Base-by-base conservation (phyloP, 2,888 invertebrate genomes). In the Phlogophora meticulosa region DNA sequence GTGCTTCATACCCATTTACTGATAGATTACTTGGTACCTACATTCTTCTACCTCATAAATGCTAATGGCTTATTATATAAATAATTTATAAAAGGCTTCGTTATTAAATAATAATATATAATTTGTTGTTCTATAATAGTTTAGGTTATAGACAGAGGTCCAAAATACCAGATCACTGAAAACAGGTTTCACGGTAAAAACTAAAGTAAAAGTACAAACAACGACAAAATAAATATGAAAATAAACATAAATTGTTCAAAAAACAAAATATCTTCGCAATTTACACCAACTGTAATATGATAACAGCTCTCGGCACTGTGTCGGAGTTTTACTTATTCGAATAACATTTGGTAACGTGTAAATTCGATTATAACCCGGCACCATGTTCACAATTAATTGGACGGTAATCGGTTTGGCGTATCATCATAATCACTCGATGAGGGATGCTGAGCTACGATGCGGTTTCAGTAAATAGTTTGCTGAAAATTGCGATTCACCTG, bases 351-450 rank as follows among this genome's bases (percentile, higher is more conserved):
- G 73, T 77, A 62, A 70, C 17, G 70, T 80, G 65, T 61, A 70
- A 73, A 64, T 62, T 80, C 57, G 67, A 68, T 77, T 76, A 77
- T 72, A 64, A 73, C 63, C 62, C 55, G 49, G 48, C 40, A 64
- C 53, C 59, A 61, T 64, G 72, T 65, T 67, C 65, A 73, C 81
- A 77, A 77, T 79, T 79, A 79, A 79, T 80, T 80, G 69, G 55
- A 56, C 36, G 66, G 64, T 79, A 80, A 80, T 79, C 60, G 78
- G 66, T 79, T 80, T 67, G 61, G 73, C 73, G 73, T 76, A 72
- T 68, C 68, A 62, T 79, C 63, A 55, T 70, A 70, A 63, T 66
- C 57, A 64, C 63, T 71, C 61, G 76, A 45, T 53, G 56, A 63
- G 63, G 56, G 66, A 62, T 63, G 49, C 61, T 43, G 57, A 55